Percentiles rank a stretch among this genome's conserved stretches.
Conservation (phyloP, 2,888 invertebrate genomes). For the Perizoma flavofasciatum region DNA sequence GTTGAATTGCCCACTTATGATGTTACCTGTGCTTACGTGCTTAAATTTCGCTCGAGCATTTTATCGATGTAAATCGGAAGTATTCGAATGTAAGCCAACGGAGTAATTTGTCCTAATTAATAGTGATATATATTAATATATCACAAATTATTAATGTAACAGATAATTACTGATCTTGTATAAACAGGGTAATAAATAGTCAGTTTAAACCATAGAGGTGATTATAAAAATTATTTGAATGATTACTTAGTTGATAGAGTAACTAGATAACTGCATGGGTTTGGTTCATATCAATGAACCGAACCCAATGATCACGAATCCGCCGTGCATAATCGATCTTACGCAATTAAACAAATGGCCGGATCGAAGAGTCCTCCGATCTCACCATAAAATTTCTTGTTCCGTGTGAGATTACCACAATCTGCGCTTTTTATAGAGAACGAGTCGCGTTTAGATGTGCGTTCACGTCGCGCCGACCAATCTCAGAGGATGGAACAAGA, state of each 20-base stretch:
- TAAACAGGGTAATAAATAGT: conserved; percentile 15
- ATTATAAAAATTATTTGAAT: conserved; percentile 32
- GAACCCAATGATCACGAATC: conserved; percentile 50
- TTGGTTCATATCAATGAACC: too few species aligned
- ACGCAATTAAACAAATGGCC: conserved; percentile 66
- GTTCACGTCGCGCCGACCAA: conserved; percentile 48
- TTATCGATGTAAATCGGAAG: conserved; percentile 14
- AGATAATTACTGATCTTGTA: conserved; percentile 1
- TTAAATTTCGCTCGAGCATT: conserved; percentile 23
- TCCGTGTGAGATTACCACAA: conserved; percentile 66
- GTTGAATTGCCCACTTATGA: conserved; percentile 26
- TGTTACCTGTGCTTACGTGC: conserved; percentile 10
- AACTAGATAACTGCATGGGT: conserved; percentile 39
- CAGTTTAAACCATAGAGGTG: conserved; percentile 30
- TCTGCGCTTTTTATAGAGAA: conserved; percentile 63
- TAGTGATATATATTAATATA: too few species aligned
- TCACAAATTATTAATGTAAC: too few species aligned
- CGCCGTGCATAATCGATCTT: conserved; percentile 65
- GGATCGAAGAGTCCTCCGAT: conserved; percentile 49
- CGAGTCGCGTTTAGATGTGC: conserved; percentile 59
- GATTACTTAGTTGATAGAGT: conserved; percentile 41
- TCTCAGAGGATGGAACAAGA: conserved; percentile 56
- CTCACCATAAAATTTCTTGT: conserved; percentile 66
- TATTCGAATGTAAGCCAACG: conserved; percentile 1
- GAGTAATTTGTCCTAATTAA: conserved; percentile 6